These are phyloP conservation scores for Phoxinus phoxinus DNA, from an alignment of 2,113 vertebrate species.

Conservation along the genomic window DNA sequence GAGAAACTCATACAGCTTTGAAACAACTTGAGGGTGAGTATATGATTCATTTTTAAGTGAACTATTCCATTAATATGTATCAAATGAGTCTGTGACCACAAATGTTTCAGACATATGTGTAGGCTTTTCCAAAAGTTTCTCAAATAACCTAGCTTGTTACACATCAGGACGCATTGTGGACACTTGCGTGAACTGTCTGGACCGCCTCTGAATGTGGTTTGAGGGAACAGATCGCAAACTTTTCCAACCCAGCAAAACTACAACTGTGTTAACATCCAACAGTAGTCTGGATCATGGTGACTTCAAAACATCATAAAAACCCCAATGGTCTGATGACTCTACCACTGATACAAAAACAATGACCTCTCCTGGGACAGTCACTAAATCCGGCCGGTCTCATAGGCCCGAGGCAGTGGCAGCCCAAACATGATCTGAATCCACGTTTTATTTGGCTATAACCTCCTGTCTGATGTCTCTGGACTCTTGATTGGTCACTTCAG, in stretches of 20 bases:
- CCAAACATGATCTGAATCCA: not conserved
- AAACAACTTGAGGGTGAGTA: too few relatives aligned
- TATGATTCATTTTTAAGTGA: too few relatives aligned
- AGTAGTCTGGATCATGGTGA: not conserved
- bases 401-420: not conserved
- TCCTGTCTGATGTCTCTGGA: not conserved
- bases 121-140: not conserved
- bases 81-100: not conserved
- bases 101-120: not conserved
- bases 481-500: not conserved
- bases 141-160: not conserved
- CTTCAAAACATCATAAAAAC: not conserved
- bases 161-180: not conserved
- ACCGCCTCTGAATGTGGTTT: constrained; percentile 5
- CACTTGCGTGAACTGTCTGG: not conserved
- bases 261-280: not conserved
- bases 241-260: not conserved
- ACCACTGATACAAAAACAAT: not conserved
- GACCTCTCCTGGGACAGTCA: not conserved
- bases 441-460: not conserved
- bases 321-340: not conserved
- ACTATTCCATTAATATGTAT: not conserved
- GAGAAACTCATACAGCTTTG: too few relatives aligned
- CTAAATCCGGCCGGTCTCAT: not conserved
- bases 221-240: not conserved